Base-by-base conservation (phyloP, 2,113 vertebrate species). In the Machaerirhynchus nigripectus region DNA sequence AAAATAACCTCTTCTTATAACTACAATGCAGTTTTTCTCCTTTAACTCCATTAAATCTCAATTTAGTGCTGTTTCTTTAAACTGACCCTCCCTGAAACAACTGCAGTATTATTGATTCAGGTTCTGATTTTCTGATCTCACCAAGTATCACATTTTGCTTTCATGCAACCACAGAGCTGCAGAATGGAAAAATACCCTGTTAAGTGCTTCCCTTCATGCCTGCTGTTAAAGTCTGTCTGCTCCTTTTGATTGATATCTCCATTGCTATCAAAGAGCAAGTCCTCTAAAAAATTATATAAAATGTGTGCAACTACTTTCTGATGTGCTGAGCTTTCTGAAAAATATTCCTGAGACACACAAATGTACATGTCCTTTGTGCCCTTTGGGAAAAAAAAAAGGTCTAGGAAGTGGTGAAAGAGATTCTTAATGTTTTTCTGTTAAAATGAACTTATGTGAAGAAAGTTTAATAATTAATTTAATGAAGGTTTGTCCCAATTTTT, bases 41-140 rank as follows among this genome's bases (percentile, higher is more conserved):
- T 78, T 86, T 56, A 59, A 46, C 23, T 74, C 37, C 42, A 63
- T 86, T 90, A 90, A 86, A 60, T 35, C 27, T 47, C 64, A 67
- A 15, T 93, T 81, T 81, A 79, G 13, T 88, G 39, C 88, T 93
- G 64, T 71, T 90, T 81, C 95, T 96, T 96, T 96, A 96, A 96
- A 77, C 12, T 40, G 55, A 84, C 67, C 59, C 55, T 86, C 39
- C 47, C 40, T 3, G 22, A 95, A 94, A 93, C 52, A 80, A 93
- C 92, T 96, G 95, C 95, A 96, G 90, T 78, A 23, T 78, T 95
- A 97, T 97, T 78, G 96, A 97, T 97, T 80, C 79, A 64, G 71
- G 68, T 96, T 95, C 90, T 84, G 90, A 93, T 96, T 92, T 97
- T 96, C 95, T 97, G 95, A 97, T 96, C 93, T 97, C 95, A 97